Evolutionary conservation across 2,888 invertebrate genomes (phyloP).

Genomic region (Polydrusus tereticollis): DNA sequence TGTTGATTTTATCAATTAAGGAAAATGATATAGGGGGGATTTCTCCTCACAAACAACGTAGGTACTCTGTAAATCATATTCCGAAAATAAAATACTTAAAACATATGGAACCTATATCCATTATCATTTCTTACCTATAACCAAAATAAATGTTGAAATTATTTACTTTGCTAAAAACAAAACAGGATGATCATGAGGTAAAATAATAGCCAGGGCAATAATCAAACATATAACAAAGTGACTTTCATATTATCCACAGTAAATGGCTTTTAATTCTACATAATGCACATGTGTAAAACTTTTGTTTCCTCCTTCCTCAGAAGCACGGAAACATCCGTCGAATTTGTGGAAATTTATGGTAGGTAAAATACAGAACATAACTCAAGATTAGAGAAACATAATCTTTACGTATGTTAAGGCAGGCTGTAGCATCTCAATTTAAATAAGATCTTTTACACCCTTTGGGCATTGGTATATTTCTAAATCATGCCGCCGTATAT

Average conservation of each 20-base stretch:
- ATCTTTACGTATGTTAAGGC: constrained; percentile 46
- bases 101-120: too few relatives aligned
- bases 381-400: constrained; percentile 46
- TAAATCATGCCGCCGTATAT: constrained; percentile 2
- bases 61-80: too few relatives aligned
- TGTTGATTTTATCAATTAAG: too few relatives aligned
- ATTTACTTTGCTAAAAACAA: background rate
- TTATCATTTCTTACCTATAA: too few relatives aligned
- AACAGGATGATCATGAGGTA: background rate
- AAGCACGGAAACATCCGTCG: constrained; percentile 37
- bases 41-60: too few relatives aligned
- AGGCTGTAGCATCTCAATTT: constrained; percentile 41
- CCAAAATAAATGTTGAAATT: too few relatives aligned
- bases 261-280: constrained; percentile 11
- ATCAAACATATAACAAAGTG: background rate
- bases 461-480: constrained; percentile 35
- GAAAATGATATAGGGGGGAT: too few relatives aligned
- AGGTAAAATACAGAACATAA: constrained; percentile 45
- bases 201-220: background rate
- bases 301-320: constrained; percentile 23
- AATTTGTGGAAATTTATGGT: constrained; percentile 35
- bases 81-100: too few relatives aligned
- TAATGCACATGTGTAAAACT: constrained; percentile 18
- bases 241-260: background rate
- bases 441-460: constrained; percentile 38